Evolutionary conservation across 2,113 vertebrate species (phyloP), one percentile per base, ranked within the genome.

Genomic region (Cynopterus brachyotis): DNA sequence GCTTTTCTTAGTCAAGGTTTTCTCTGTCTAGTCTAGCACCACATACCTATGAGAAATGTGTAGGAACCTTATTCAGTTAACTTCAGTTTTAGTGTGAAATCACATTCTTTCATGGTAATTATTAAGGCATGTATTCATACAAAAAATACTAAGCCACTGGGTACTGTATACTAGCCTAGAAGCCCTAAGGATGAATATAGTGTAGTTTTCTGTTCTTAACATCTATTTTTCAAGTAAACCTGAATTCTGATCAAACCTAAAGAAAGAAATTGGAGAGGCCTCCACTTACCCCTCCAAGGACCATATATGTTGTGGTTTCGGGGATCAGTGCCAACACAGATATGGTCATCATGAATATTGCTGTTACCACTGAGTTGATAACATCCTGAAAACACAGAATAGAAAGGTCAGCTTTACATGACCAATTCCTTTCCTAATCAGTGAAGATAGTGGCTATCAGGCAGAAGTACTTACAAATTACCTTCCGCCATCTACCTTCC

Each of bases 211-310:
- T 93, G 20, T 35, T 47, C 67, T 55, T 87, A 2, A 2, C 15
- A 19, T 40, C 42, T 95, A 5, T 32, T 78, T 90, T 86, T 50
- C n/a, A 95, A 50, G 47, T 82, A 91, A 78, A 70, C 60, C 26
- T 89, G 55, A 59, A 92, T 85, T 81, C 59, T 87, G 60, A 55
- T 85, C 9, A 75, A 89, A 93, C 69, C 53, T 59, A 24, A 89
- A 94, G 81, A 76, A 87, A 88, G 70, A 73, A 9, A 9, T 42
- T 67, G 90, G 11, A 35, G 76, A 82, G 1, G n/a, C 16, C 73
- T 59, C 42, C 78, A 98, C 99, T 99, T 98, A 99, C 99, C 98
- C 99, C 99, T 99, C 99, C 99, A 59, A 96, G 95, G 95, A 99
- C 40, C 0, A 91, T 98, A 11, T 95, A 96, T 0, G 80, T 89